Evolutionary conservation across 2,888 invertebrate genomes (phyloP).

Genomic region (Lasioglossum figueresi): DNA sequence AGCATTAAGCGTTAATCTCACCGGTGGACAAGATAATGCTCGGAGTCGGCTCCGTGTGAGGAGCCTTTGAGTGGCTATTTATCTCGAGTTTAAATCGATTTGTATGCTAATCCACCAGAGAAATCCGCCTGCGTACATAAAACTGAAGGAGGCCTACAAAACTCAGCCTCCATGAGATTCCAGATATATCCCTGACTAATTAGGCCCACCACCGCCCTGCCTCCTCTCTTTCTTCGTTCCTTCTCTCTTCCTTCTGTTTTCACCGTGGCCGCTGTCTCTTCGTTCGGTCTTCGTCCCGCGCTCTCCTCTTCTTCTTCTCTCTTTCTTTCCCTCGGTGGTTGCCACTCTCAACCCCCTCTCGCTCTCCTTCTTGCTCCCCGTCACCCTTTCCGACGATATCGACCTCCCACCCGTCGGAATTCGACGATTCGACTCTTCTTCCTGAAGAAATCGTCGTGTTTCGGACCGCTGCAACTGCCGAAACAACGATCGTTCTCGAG

Average conservation of each 20-base stretch:
- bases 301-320: too few species aligned
- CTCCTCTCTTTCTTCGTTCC: constrained; percentile 42
- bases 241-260: constrained; percentile 33
- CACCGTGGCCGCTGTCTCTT: constrained; percentile 37
- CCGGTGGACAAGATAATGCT: constrained; percentile 83
- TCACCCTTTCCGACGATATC: constrained; percentile 65
- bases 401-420: constrained; percentile 72
- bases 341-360: constrained; percentile 43
- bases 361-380: constrained; percentile 34
- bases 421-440: constrained; percentile 62
- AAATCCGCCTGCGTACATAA: constrained; percentile 82
- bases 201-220: constrained; percentile 78
- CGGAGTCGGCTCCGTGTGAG: constrained; percentile 82
- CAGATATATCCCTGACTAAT: constrained; percentile 84
- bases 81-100: constrained; percentile 84
- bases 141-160: constrained; percentile 82
- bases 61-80: constrained; percentile 83
- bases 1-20: constrained; percentile 83
- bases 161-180: constrained; percentile 82
- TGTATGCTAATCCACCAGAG: constrained; percentile 83
- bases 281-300: constrained; percentile 17
- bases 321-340: constrained; percentile 17
- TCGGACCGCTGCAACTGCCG: constrained; percentile 42
- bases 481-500: constrained; percentile 49
- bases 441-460: constrained; percentile 61